A percentile compares a stretch with the other conserved stretches of the same genome.
Evolutionary conservation across 2,113 vertebrate species (phyloP).

Genomic region (Tapirus terrestris): DNA sequence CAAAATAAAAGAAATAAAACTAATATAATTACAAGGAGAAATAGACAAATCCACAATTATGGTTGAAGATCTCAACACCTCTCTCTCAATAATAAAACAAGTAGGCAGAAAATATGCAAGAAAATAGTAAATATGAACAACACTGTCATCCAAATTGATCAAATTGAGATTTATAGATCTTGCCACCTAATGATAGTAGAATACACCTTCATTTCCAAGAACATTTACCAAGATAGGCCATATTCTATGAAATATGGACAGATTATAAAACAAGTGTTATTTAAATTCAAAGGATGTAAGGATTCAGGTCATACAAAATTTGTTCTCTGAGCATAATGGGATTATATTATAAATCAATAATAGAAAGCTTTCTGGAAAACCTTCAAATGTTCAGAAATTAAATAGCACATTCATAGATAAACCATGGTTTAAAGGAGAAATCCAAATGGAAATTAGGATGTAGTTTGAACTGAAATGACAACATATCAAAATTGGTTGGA

Average conservation of each 20-base stretch:
- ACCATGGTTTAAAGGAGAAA: background rate
- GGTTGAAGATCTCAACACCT: background rate
- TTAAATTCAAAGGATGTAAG: background rate
- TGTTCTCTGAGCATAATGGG: background rate
- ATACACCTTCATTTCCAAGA: background rate
- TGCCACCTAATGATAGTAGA: background rate
- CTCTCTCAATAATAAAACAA: background rate
- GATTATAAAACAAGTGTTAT: background rate
- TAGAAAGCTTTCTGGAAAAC: background rate
- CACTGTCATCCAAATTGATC: background rate
- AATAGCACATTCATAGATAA: background rate
- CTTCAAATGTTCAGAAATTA: background rate
- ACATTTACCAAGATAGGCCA: background rate
- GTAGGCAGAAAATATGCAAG: background rate
- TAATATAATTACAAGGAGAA: background rate
- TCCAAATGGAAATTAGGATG: background rate
- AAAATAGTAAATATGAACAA: background rate
- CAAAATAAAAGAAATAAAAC: background rate
- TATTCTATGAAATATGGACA: background rate
- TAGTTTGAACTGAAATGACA: background rate
- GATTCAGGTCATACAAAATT: background rate
- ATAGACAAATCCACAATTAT: background rate
- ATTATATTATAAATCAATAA: background rate
- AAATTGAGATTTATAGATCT: background rate
- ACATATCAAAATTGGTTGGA: background rate